phyloP scores from a whole-genome alignment of 1,140 invertebrate species.

The Anastrepha ludens region DNA sequence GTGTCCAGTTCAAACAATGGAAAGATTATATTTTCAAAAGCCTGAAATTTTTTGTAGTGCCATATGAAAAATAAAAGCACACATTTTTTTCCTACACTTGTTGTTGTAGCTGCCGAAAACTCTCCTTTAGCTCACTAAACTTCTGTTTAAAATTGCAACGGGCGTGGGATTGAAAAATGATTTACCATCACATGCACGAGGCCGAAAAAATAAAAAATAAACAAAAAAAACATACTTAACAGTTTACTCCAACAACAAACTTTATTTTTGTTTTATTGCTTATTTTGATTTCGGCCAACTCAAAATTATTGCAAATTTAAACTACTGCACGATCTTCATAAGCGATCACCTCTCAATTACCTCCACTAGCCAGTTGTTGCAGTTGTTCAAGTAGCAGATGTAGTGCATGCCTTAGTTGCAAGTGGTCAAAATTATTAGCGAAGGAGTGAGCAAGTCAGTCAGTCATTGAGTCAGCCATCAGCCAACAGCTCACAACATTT shows the following conservation, averaged over 20 bases:
- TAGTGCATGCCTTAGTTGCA: neutral
- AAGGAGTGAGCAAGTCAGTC: conserved; percentile 8
- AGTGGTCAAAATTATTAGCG: conserved; percentile 22
- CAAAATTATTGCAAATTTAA: conserved; percentile 30
- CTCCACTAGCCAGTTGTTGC: neutral
- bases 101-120: too few relatives aligned
- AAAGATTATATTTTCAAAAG: too few relatives aligned
- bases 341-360: neutral
- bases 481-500: conserved; percentile 3
- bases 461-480: conserved; percentile 1
- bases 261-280: neutral
- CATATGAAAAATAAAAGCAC: too few relatives aligned
- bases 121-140: too few relatives aligned
- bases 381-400: neutral
- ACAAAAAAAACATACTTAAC: too few relatives aligned
- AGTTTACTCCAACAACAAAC: neutral
- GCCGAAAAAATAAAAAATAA: too few relatives aligned
- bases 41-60: too few relatives aligned
- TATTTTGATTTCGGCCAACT: neutral
- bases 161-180: conserved; percentile 2
- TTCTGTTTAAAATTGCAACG: neutral
- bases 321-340: conserved; percentile 22
- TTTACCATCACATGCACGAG: neutral
- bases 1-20: too few relatives aligned
- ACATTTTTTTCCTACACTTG: too few relatives aligned